phyloP scores from a whole-genome alignment of 2,797 vertebrate species.

The Decapterus maruadsi region DNA sequence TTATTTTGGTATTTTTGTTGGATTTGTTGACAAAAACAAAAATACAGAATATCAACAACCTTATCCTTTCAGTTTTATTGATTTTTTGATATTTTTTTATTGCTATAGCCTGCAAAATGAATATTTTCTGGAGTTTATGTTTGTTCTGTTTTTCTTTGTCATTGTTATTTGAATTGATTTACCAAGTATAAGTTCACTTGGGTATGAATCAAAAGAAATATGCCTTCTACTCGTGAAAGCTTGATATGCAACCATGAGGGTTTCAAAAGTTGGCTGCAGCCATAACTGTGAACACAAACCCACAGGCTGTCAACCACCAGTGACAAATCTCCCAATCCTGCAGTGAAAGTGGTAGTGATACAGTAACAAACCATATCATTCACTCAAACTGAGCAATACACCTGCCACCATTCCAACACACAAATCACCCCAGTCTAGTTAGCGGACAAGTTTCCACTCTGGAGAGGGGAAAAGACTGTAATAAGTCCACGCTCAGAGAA shows the following conservation, averaged over 20 bases:
- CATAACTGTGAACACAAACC: constrained; percentile 19
- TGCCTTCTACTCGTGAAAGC: neutral
- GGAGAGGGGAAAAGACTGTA: constrained; percentile 22
- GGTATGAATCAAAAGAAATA: neutral
- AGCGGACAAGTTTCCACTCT: constrained; percentile 50
- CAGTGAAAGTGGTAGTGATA: constrained; percentile 16
- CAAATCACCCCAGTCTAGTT: constrained; percentile 70
- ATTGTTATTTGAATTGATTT: neutral
- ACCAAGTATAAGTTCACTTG: neutral
- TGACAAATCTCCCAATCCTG: constrained; percentile 31
- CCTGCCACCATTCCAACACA: constrained; percentile 54
- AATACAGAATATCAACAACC: neutral
- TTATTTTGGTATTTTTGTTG: constrained; percentile 7
- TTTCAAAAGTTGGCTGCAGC: constrained; percentile 9
- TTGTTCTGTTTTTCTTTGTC: neutral
- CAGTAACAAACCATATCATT: constrained; percentile 43
- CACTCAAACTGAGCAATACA: constrained; percentile 44
- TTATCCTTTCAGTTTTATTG: neutral
- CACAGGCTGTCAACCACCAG: neutral
- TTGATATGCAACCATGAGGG: neutral
- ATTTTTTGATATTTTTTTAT: neutral
- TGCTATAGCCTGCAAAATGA: neutral
- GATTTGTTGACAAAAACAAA: neutral
- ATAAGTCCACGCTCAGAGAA: constrained; percentile 69
- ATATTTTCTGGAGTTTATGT: neutral